Percentiles rank a stretch among this genome's conserved stretches.
phyloP scores from a whole-genome alignment of 2,113 vertebrate species.

The Regulus satrapa region DNA sequence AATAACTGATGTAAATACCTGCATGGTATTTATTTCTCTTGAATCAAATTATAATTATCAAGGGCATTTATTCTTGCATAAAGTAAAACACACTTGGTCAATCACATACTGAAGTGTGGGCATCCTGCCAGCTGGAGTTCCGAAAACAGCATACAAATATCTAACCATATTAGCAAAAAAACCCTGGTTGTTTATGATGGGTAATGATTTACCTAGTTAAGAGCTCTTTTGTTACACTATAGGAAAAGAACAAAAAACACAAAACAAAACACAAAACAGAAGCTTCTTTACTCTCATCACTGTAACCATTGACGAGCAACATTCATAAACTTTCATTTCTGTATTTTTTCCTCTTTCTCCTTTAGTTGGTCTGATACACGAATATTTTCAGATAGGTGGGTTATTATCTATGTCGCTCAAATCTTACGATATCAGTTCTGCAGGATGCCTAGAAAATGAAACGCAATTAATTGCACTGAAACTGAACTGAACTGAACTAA shows the following conservation, averaged over 20 bases:
- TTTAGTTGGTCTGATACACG: not conserved
- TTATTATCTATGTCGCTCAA: accelerated
- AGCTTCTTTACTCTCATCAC: not conserved
- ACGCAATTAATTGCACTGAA: not conserved
- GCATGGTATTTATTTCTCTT: not conserved
- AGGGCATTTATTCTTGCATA: not conserved
- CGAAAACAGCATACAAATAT: not conserved
- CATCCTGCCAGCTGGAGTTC: not conserved
- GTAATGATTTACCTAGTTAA: not conserved
- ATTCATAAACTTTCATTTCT: not conserved
- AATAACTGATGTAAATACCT: not conserved
- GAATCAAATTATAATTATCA: not conserved
- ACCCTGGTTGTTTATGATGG: not conserved
- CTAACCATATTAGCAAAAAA: not conserved
- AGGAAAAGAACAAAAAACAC: not conserved
- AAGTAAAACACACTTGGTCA: not conserved
- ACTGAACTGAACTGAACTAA: not conserved
- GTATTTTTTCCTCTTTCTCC: not conserved
- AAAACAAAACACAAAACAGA: not conserved
- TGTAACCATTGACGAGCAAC: accelerated
- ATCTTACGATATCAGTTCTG: not conserved
- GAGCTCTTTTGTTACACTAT: not conserved
- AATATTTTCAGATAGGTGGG: accelerated
- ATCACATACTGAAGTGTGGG: not conserved
- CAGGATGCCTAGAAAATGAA: not conserved